Conservation (phyloP, 2,888 invertebrate species). For the Ophioninae sp. region DNA sequence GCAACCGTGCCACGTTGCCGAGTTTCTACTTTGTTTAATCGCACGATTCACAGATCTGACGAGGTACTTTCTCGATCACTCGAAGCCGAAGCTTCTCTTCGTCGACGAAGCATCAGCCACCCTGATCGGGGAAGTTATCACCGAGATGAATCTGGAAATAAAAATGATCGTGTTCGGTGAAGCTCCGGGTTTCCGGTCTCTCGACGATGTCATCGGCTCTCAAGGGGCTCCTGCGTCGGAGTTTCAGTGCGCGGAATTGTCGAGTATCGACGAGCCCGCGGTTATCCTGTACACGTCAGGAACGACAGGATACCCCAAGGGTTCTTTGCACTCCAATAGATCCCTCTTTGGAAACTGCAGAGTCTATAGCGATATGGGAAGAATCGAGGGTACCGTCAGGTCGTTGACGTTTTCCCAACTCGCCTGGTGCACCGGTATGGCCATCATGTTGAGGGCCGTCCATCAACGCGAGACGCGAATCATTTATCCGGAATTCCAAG, state of each 20-base stretch:
- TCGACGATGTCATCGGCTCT: slow-evolving; percentile 65
- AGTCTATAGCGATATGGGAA: background rate
- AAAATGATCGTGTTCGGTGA: slow-evolving; percentile 69
- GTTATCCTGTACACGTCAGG: slow-evolving; percentile 69
- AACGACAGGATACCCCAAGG: slow-evolving; percentile 68
- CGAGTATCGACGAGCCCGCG: slow-evolving; percentile 59
- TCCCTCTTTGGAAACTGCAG: slow-evolving; percentile 50
- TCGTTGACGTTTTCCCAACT: slow-evolving; percentile 64
- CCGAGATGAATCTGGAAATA: slow-evolving; percentile 62
- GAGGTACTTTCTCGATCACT: slow-evolving; percentile 67
- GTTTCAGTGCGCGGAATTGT: slow-evolving; percentile 63
- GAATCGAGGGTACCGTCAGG: slow-evolving; percentile 25
- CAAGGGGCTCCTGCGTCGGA: slow-evolving; percentile 54
- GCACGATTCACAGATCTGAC: slow-evolving; percentile 64
- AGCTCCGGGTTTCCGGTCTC: slow-evolving; percentile 55
- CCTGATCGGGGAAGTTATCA: slow-evolving; percentile 55
- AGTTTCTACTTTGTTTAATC: too few species aligned
- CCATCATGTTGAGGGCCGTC: slow-evolving; percentile 50
- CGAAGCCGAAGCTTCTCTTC: slow-evolving; percentile 73
- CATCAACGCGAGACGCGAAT: slow-evolving; percentile 56
- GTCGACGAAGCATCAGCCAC: slow-evolving; percentile 57
- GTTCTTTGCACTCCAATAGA: slow-evolving; percentile 62
- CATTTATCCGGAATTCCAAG: slow-evolving; percentile 59
- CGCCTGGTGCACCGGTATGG: slow-evolving; percentile 66
- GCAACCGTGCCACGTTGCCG: too few species aligned